Percentiles rank a stretch among this genome's conserved stretches.
Evolutionary conservation across 1,140 invertebrate genomes (phyloP).

Genomic region (Glossosoma conforme): DNA sequence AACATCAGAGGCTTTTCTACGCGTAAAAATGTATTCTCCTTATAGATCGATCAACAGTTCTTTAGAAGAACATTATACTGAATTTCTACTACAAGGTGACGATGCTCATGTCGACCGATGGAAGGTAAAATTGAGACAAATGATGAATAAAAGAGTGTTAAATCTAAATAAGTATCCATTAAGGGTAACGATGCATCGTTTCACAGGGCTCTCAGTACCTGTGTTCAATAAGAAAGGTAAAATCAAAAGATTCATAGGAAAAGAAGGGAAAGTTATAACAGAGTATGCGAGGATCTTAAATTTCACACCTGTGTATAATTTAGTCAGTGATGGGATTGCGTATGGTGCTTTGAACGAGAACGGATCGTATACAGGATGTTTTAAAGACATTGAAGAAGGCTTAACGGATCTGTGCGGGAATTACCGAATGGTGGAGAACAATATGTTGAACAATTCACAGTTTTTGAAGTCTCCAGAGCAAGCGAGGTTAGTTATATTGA

Average conservation of each 20-base stretch:
- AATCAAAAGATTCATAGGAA: conserved; percentile 10
- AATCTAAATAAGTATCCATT: conserved; percentile 20
- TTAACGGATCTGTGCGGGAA: conserved; percentile 16
- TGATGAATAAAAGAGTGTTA: conserved; percentile 1
- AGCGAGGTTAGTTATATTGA: conserved; percentile 14
- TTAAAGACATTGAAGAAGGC: conserved; percentile 16
- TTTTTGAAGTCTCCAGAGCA: conserved; percentile 14
- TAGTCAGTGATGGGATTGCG: conserved; percentile 5
- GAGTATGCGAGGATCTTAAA: conserved; percentile 22
- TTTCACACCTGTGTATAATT: conserved; percentile 18
- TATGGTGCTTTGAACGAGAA: conserved; percentile 5
- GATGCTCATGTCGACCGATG: too few relatives aligned
- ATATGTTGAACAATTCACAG: not conserved
- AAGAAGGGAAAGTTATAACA: conserved; percentile 11
- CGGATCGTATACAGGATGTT: conserved; percentile 2
- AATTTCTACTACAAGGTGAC: too few relatives aligned
- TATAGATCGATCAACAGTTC: too few relatives aligned
- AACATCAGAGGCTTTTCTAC: not conserved
- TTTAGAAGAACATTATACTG: too few relatives aligned
- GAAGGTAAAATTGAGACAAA: not conserved
- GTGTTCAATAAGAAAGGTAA: conserved; percentile 8
- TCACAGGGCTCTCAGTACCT: conserved; percentile 10
- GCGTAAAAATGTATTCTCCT: conserved; percentile 5
- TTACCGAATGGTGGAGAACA: conserved; percentile 7
- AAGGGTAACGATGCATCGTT: conserved; percentile 14